Evolutionary conservation across 2,797 vertebrate species (phyloP), one percentile per base, ranked within the genome.

Genomic region (Apogon talboti): DNA sequence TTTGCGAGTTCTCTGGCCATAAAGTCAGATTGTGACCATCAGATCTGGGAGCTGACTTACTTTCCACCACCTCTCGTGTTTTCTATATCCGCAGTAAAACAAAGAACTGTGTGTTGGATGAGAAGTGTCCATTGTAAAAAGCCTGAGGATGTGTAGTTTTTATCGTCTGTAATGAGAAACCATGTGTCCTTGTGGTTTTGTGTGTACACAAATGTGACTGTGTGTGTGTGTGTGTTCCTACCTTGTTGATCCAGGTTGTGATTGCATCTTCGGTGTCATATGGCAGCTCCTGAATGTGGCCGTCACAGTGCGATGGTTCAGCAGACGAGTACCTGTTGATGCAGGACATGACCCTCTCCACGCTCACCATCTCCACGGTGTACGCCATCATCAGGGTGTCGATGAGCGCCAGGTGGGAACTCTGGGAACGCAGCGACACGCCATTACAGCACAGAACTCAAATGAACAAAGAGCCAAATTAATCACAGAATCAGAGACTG

Each of bases 371-470:
- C 92, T 99, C 97, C 70, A 96, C 96, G 0, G 97, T 97, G 21
- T 99, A 99, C 0, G 97, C 96, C 97, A 98, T 98, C 97, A 99
- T 99, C 44, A 99, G 91, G 3, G 97, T 96, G 67, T 99, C 97
- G 0, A 97, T 95, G 92, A 99, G 95, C 1, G 97, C 96, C 92
- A 99, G 71, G 60, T 99, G 97, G 78, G 96, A n/a, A n/a, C n/a
- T n/a, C n/a, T n/a, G n/a, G n/a, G n/a, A n/a, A n/a, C n/a, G n/a
- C n/a, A n/a, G n/a, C n/a, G n/a, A n/a, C n/a, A n/a, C n/a, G n/a
- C n/a, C n/a, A n/a, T n/a, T n/a, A n/a, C n/a, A n/a, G n/a, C n/a
- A n/a, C n/a, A n/a, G n/a, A 42, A n/a, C n/a, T n/a, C n/a, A 13
- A 45, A n/a, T 11, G 62, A 57, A 19, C 41, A 41, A 54, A 51